phyloP scores from a whole-genome alignment of 2,113 vertebrate genomes.

The Argyrosomus japonicus region DNA sequence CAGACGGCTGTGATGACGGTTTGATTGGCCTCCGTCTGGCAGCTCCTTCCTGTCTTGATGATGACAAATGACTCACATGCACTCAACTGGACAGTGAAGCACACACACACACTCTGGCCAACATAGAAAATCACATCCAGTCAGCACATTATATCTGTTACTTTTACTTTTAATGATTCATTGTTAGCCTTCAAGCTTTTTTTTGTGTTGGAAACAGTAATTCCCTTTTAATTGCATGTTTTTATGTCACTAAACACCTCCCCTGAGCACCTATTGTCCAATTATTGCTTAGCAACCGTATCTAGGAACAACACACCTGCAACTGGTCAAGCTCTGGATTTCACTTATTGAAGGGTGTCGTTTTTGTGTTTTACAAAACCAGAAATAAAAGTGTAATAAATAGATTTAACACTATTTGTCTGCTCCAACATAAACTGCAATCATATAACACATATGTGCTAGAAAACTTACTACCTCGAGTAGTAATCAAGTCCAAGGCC shows the following conservation, averaged over 20 bases:
- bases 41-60: conserved; percentile 48
- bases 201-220: neutral
- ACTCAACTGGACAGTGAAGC: neutral
- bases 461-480: neutral
- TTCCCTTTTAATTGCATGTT: neutral
- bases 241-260: neutral
- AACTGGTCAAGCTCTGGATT: neutral
- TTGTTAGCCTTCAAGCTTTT: neutral
- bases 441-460: too few relatives aligned
- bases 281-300: neutral
- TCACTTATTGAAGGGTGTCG: neutral
- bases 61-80: conserved; percentile 52
- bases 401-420: neutral
- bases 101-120: neutral
- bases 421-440: neutral
- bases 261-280: neutral
- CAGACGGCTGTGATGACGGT: conserved; percentile 40
- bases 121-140: neutral
- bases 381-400: neutral
- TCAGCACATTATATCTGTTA: neutral
- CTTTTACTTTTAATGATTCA: neutral
- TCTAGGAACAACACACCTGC: neutral
- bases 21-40: conserved; percentile 56
- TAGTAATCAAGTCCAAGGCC: neutral
- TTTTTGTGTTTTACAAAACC: neutral